phyloP scores from a whole-genome alignment of 2,888 invertebrate species.

The Tenthredo amoena region DNA sequence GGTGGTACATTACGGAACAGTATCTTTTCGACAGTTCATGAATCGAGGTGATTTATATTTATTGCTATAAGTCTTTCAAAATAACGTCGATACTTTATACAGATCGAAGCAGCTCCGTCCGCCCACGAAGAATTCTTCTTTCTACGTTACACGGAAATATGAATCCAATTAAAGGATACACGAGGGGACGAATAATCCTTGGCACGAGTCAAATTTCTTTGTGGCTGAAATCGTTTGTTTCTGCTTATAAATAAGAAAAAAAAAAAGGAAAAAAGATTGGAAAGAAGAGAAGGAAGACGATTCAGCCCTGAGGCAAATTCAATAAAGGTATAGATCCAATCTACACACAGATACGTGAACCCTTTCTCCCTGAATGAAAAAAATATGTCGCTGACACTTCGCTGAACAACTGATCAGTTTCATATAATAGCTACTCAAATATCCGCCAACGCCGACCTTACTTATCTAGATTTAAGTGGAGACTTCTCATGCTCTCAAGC shows the following conservation, averaged over 20 bases:
- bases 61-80: not conserved
- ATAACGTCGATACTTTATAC: constrained; percentile 27
- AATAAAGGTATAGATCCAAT: not conserved
- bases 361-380: not conserved
- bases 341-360: not conserved
- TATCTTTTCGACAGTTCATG: constrained; percentile 35
- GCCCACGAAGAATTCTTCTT: not conserved
- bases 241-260: not conserved
- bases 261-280: not conserved
- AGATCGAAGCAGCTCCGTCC: not conserved
- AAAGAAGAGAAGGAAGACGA: not conserved
- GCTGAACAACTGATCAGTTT: not conserved
- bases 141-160: not conserved
- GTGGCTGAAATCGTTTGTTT: not conserved
- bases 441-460: not conserved
- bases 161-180: constrained; percentile 34
- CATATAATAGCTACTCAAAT: not conserved
- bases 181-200: not conserved
- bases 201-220: constrained; percentile 10
- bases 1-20: not conserved
- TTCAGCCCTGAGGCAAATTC: not conserved
- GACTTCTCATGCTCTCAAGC: not conserved
- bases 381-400: not conserved
- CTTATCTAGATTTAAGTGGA: not conserved
- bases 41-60: constrained; percentile 48